These are phyloP conservation scores for Hypsopygia costalis DNA, from an alignment of 2,888 invertebrate genomes.

Conservation along the genomic window DNA sequence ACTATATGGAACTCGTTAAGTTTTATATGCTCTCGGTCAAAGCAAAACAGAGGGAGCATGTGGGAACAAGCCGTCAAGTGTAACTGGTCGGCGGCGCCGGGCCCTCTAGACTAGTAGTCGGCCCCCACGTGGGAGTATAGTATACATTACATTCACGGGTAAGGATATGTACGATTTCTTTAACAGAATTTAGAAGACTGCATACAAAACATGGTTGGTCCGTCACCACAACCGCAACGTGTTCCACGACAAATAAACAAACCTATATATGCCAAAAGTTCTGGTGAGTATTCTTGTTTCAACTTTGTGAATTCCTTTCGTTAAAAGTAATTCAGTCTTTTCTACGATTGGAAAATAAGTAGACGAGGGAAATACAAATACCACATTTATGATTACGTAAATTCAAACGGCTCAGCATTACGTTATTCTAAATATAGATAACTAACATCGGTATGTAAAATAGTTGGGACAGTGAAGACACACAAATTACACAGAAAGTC, in stretches of 20 bases:
- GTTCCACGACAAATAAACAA: slow-evolving; percentile 43
- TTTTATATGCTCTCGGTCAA: no score
- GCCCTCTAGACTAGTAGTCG: slow-evolving; percentile 46
- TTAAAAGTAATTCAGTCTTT: slow-evolving; percentile 65
- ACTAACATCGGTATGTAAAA: slow-evolving; percentile 79
- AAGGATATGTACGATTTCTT: slow-evolving; percentile 77
- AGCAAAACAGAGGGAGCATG: no score
- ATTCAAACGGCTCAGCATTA: slow-evolving; percentile 62
- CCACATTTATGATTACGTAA: slow-evolving; percentile 54
- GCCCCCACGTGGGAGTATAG: slow-evolving; percentile 34
- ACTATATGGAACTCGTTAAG: no score
- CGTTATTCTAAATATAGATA: slow-evolving; percentile 49
- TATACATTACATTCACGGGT: slow-evolving; percentile 61
- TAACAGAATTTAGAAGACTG: slow-evolving; percentile 46
- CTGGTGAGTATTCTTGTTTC: slow-evolving; percentile 66
- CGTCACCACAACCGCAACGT: slow-evolving; percentile 63
- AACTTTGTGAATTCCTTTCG: slow-evolving; percentile 49
- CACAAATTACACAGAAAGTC: slow-evolving; percentile 35
- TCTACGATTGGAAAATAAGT: slow-evolving; percentile 67
- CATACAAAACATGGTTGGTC: slow-evolving; percentile 52
- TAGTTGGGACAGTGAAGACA: slow-evolving; percentile 56
- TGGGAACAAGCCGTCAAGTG: no score
- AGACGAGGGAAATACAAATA: slow-evolving; percentile 51
- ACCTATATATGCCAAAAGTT: slow-evolving; percentile 50
- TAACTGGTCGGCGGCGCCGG: slow-evolving; percentile 38